Evolutionary conservation across 1,140 invertebrate genomes (phyloP), one percentile per base, ranked within the genome.

Genomic region (Trinorchestia longiramus): DNA sequence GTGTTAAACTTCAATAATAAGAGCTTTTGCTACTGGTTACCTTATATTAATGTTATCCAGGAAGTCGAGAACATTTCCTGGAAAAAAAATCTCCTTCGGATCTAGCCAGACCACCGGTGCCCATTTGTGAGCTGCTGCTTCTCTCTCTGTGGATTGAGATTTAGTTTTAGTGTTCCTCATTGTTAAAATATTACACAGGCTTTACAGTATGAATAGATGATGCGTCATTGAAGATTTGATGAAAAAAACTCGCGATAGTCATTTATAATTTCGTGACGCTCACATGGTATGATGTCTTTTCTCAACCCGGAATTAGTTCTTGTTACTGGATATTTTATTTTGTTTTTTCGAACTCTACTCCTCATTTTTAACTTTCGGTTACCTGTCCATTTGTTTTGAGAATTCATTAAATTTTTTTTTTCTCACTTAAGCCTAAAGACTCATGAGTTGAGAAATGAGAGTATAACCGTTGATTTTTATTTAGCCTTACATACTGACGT

Each of bases 41-140:
- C 88, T 90, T 4, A 96, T 95, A 43, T 96, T 96, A 45, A 98
- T 98, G 97, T 98, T 97, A 95, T 97, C 97, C 40, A 98, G 97
- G 97, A 98, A 98, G 96, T 98, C 97, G 90, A 98, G 97, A 28
- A 98, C 98, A 96, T 97, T 97, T 92, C 98, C 97, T 0, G 98
- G 98, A 97, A 98, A 97, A 96, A 98, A 98, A 97, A 97, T 97
- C 97, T 98, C 98, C 95, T 98, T 97, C 17, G 98, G 98, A 94
- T 98, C 98, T 53, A 98, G 97, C 98, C 98, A 98, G 44, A 98
- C 97, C n/a, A 98, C 97, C 11, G 98, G 98, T 1, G 98, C 97
- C 98, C 98, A 98, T 97, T 97, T 97, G 95, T 97, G 87, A 87
- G 88, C 95, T 45, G 95, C 95, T 43, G 91, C 95, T 47, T 88